These are phyloP conservation scores for Brachyhypopomus occidentalis DNA, from an alignment of 2,113 vertebrate species.

Conservation along the genomic window DNA sequence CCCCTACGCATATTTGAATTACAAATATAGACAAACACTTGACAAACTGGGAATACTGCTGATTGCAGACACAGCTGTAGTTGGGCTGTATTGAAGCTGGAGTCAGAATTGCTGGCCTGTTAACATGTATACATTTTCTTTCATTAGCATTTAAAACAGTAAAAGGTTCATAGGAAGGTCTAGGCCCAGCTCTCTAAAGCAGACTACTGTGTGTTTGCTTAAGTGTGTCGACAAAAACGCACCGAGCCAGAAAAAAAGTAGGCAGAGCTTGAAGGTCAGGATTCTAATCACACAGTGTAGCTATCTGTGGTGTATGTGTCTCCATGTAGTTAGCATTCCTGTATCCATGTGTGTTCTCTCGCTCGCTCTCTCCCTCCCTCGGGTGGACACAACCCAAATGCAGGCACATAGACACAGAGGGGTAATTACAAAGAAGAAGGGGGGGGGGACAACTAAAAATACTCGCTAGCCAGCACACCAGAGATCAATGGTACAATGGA, in stretches of 20 bases:
- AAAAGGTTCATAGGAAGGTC: not conserved
- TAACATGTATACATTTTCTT: not conserved
- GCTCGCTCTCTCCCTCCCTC: conserved; percentile 16
- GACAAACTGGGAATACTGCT: too few species aligned
- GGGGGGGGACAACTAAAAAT: conserved; percentile 75
- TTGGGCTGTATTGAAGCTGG: too few species aligned
- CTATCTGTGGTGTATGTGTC: conserved; percentile 49
- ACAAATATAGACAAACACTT: too few species aligned
- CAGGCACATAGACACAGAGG: conserved; percentile 44
- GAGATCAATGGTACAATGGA: conserved; percentile 22
- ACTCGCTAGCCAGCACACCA: conserved; percentile 49
- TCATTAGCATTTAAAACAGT: not conserved
- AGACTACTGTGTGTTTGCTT: conserved; percentile 32
- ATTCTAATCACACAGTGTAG: conserved; percentile 58
- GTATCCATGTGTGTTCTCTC: conserved; percentile 53
- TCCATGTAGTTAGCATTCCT: conserved; percentile 73
- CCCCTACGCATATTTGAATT: too few species aligned
- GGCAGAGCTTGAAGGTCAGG: conserved; percentile 60
- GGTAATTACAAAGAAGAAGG: conserved; percentile 71
- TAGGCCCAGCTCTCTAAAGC: not conserved
- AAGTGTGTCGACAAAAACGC: conserved; percentile 47
- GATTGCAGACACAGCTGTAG: too few species aligned
- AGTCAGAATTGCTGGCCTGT: too few species aligned
- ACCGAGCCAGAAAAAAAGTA: conserved; percentile 48
- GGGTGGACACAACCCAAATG: conserved; percentile 26